Evolutionary conservation across 2,888 invertebrate species (phyloP).

Genomic region (Agapetus fuscipes): DNA sequence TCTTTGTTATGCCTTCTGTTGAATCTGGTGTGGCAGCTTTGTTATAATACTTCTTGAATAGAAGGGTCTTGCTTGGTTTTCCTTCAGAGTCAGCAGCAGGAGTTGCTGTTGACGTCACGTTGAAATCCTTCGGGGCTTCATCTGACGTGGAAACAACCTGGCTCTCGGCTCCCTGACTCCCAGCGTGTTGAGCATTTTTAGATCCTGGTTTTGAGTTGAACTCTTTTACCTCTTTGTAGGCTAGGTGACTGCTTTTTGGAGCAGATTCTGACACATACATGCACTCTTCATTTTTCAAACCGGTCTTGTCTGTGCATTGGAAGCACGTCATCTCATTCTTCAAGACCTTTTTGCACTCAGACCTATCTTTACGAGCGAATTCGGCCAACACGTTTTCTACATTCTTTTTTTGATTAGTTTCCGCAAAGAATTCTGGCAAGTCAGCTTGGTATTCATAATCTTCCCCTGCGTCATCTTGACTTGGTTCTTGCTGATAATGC

Average conservation of each 20-base stretch:
- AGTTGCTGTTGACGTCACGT: constrained; percentile 9
- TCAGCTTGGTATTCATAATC: constrained; percentile 39
- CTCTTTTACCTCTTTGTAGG: constrained; percentile 57
- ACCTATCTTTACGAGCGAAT: constrained; percentile 61
- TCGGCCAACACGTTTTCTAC: constrained; percentile 63
- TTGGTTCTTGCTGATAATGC: too few relatives aligned
- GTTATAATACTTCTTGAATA: constrained; percentile 15
- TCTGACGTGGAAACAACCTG: constrained; percentile 35
- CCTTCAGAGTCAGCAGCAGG: constrained; percentile 1
- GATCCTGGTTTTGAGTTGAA: constrained; percentile 43
- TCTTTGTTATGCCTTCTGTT: too few relatives aligned
- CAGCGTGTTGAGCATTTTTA: constrained; percentile 25
- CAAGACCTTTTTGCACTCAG: constrained; percentile 59
- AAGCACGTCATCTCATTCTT: constrained; percentile 71
- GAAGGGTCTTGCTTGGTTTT: constrained; percentile 12
- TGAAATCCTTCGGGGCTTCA: too few relatives aligned
- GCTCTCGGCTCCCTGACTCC: constrained; percentile 36
- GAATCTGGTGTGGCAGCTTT: too few relatives aligned
- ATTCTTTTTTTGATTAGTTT: constrained; percentile 51
- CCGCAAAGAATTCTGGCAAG: constrained; percentile 41
- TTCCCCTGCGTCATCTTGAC: constrained; percentile 9
- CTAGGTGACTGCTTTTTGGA: constrained; percentile 53
- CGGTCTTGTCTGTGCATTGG: constrained; percentile 58
- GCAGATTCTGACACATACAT: constrained; percentile 65
- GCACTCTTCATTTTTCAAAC: constrained; percentile 67